These are phyloP conservation scores for Anarhynchus alexandrinus DNA, from an alignment of 2,113 vertebrate species.

Conservation along the genomic window DNA sequence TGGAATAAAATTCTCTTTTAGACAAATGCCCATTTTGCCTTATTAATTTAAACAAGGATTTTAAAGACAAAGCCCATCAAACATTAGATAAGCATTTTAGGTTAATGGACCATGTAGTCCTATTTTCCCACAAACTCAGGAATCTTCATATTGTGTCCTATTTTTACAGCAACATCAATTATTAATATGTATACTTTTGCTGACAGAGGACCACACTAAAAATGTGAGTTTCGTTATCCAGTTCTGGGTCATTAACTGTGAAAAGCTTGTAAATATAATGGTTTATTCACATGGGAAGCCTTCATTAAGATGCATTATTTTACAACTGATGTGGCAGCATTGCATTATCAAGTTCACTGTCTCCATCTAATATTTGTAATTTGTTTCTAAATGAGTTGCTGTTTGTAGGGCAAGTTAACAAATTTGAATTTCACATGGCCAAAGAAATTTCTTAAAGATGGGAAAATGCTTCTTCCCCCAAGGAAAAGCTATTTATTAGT, in stretches of 20 bases:
- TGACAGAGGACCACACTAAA: conserved; percentile 75
- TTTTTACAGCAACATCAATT: conserved; percentile 74
- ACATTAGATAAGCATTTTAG: conserved; percentile 79
- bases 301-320: conserved; percentile 81
- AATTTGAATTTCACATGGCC: conserved; percentile 67
- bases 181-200: conserved; percentile 80
- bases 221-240: conserved; percentile 73
- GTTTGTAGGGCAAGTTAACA: conserved; percentile 61
- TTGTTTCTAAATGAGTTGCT: conserved; percentile 78
- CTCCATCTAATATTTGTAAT: conserved; percentile 72
- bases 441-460: conserved; percentile 56
- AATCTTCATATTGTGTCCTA: conserved; percentile 49
- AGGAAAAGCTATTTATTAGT: conserved; percentile 62
- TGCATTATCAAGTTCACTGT: conserved; percentile 56
- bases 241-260: conserved; percentile 80
- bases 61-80: conserved; percentile 76
- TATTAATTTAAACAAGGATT: conserved; percentile 72
- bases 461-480: conserved; percentile 50
- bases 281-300: conserved; percentile 78
- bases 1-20: conserved; percentile 48
- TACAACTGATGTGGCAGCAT: conserved; percentile 64
- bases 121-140: conserved; percentile 64
- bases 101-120: conserved; percentile 71
- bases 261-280: conserved; percentile 80
- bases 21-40: conserved; percentile 73